Evolutionary conservation across 2,888 invertebrate species (phyloP), one percentile per base, ranked within the genome.

Genomic region (Crematogaster levior): DNA sequence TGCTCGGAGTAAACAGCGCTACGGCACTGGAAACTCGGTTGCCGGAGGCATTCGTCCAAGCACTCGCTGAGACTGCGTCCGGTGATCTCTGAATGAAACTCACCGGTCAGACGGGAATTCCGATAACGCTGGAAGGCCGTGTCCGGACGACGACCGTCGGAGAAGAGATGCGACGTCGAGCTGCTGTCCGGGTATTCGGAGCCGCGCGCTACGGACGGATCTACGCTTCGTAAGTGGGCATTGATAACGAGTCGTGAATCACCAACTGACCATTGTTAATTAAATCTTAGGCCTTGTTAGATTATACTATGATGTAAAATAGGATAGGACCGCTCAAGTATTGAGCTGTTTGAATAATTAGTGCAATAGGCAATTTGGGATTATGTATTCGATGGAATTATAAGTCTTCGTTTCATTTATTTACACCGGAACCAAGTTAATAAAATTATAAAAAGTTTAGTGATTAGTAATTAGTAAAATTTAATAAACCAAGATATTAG

Each of bases 131-230:
- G 97, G 95, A 98, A 98, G 79, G 98, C 98, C 12, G 98, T 98
- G 94, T 98, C 98, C 56, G 98, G 98, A 86, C 97, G 95, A 40
- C 97, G 95, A 18, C 97, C 97, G 90, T 97, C 97, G 48, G 97
- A 97, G 95, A 97, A 98, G 87, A 98, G 95, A 94, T 98, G 98
- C 86, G 97, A 97, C 88, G 97, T 97, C 91, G 97, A 97, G 73
- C 97, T 97, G 95, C 97, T 98, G 95, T 98, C 98, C 85, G 98
- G 97, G 94, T 98, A 98, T 95, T 98, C 98, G 93, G 97, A 97
- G 90, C 97, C 97, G 91, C 98, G 97, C 95, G 97, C 98, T 98
- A 92, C 81, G 88, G 93, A 92, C 81, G 91, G 92, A 92, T 92
- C 91, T 93, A 91, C 85, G 91, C 91, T 92, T 91, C 85, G 88